Base-by-base conservation (phyloP, 2,888 invertebrate genomes). In the Plebejus anna region DNA sequence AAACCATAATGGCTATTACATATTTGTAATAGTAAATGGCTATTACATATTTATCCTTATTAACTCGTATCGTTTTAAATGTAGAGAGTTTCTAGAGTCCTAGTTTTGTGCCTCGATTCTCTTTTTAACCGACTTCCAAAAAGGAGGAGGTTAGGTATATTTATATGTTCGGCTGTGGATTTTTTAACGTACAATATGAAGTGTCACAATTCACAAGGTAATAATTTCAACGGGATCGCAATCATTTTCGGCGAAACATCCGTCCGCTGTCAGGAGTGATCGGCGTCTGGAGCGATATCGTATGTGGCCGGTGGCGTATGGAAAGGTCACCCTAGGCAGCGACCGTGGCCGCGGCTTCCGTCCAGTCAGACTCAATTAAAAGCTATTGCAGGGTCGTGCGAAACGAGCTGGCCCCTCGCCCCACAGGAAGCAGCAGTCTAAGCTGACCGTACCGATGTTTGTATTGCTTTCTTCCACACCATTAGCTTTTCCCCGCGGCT, bases 361-460 rank as follows among this genome's bases (percentile, higher is more conserved):
- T 83, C 83, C 87, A 79, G 79, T 80, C 80, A 78, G 84, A 89
- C 89, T 92, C 88, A 91, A 92, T 93, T 92, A 92, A 91, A 92
- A 90, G 88, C 90, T 86, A 92, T 92, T 90, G 90, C 86, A 87
- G 89, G 90, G 87, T 90, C 92, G 92, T 92, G 92, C 90, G 92
- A 92, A 91, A 87, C 85, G 82, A 76, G 78, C 82, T 81, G 80
- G 80, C 83, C 85, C 85, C 84, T 83, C 85, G 84, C 88, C 89
- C 89, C 87, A 88, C 91, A 90, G 91, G 90, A 91, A 88, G 87
- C 84, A 87, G 84, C 87, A 85, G 83, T 86, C 87, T 86, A 87
- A 88, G 84, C 83, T 84, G 85, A 85, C 59, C 59, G 59, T 28
- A 9, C 61, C 22, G 22, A 61, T 59, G 9, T 22, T 61, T 28